phyloP scores from a whole-genome alignment of 1,140 invertebrate species.

The Mactra quadrangularis region DNA sequence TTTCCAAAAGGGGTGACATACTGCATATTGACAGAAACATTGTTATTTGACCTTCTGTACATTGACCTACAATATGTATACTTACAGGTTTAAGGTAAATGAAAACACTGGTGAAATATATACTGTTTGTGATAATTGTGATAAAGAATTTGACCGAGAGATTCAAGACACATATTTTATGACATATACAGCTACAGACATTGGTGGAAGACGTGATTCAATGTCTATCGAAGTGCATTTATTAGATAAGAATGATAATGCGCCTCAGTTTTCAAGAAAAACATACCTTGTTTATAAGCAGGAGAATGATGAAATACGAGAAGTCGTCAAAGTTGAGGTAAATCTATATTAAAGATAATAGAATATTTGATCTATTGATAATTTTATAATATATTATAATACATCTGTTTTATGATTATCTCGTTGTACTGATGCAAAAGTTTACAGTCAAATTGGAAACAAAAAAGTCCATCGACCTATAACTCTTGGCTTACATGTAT shows the following conservation, averaged over 20 bases:
- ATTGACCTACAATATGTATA: not conserved
- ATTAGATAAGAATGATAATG: slow-evolving; percentile 34
- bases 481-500: no score
- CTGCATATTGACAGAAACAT: no score
- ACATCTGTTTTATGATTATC: no score
- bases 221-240: not conserved
- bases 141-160: slow-evolving; percentile 13
- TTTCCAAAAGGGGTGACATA: no score
- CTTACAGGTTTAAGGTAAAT: slow-evolving; percentile 32
- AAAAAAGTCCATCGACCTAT: no score
- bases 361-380: not conserved
- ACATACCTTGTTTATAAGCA: not conserved
- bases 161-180: not conserved
- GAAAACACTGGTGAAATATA: not conserved
- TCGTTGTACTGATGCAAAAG: no score
- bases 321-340: slow-evolving; percentile 35
- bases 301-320: slow-evolving; percentile 8
- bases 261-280: not conserved
- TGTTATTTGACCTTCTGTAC: not conserved
- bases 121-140: not conserved
- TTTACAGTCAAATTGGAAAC: no score
- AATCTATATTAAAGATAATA: not conserved
- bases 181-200: slow-evolving; percentile 30
- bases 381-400: not conserved
- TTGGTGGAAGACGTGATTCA: not conserved